phyloP scores from a whole-genome alignment of 2,113 vertebrate species.

The Panthera tigris region DNA sequence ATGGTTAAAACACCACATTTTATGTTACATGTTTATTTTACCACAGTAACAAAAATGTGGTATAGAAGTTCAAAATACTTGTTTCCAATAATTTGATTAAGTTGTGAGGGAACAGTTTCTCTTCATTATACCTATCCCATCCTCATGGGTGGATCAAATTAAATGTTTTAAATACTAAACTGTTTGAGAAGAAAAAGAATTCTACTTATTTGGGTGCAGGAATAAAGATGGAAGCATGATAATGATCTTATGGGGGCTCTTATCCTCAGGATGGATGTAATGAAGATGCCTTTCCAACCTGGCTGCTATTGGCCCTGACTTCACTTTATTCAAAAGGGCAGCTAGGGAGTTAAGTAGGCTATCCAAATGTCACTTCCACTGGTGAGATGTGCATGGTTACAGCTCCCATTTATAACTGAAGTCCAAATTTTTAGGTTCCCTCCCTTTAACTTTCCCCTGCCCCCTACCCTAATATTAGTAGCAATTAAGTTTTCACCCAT shows the following conservation, averaged over 20 bases:
- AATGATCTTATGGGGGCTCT: background rate
- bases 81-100: background rate
- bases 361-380: background rate
- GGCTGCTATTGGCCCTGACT: background rate
- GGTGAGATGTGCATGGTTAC: background rate
- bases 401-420: background rate
- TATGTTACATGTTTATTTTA: constrained; percentile 14
- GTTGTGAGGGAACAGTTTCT: background rate
- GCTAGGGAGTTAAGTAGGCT: background rate
- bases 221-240: background rate
- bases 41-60: background rate
- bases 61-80: constrained; percentile 23
- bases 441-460: background rate
- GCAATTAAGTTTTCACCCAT: constrained; percentile 20
- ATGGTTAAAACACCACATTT: constrained; percentile 11
- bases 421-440: constrained; percentile 9
- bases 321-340: background rate
- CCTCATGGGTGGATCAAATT: background rate
- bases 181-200: background rate
- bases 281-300: background rate
- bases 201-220: background rate
- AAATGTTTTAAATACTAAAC: constrained; percentile 36
- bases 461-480: background rate
- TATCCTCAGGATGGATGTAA: background rate
- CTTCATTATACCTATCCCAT: background rate